phyloP scores from a whole-genome alignment of 2,888 invertebrate genomes.

The Cataglyphis cursor region DNA sequence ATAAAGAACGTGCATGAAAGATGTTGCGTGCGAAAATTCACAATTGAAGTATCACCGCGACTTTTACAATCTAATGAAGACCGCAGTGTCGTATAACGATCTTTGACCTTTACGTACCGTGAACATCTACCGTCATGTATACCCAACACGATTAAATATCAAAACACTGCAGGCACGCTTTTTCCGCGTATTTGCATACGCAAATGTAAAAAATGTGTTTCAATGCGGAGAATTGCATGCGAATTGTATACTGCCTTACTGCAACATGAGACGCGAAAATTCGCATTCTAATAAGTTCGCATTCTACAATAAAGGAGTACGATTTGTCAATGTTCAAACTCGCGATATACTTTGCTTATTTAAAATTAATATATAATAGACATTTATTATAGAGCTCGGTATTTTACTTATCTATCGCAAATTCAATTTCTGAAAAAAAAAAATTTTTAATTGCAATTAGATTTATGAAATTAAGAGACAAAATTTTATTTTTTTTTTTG shows the following conservation, averaged over 20 bases:
- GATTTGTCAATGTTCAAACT: background rate
- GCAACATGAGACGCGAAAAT: background rate
- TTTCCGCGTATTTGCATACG: background rate
- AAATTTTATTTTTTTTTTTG: background rate
- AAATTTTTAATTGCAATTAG: background rate
- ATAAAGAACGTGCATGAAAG: conserved; percentile 19
- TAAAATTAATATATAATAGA: background rate
- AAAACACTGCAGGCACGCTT: background rate
- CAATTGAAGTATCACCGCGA: conserved; percentile 37
- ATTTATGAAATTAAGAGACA: background rate
- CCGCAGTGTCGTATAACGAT: conserved; percentile 32
- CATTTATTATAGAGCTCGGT: background rate
- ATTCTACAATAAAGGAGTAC: conserved; percentile 6
- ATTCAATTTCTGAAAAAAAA: background rate
- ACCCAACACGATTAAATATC: conserved; percentile 39
- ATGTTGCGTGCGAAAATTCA: conserved; percentile 35
- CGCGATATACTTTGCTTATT: background rate
- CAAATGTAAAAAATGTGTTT: conserved; percentile 1
- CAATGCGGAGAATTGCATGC: background rate
- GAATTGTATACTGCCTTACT: background rate
- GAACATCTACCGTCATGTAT: conserved; percentile 1
- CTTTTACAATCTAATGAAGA: conserved; percentile 32
- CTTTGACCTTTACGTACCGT: conserved; percentile 37
- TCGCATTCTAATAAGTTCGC: background rate
- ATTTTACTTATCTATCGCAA: background rate